Conservation (phyloP, 2,888 invertebrate species). For the Koerneria pararmatus region DNA sequence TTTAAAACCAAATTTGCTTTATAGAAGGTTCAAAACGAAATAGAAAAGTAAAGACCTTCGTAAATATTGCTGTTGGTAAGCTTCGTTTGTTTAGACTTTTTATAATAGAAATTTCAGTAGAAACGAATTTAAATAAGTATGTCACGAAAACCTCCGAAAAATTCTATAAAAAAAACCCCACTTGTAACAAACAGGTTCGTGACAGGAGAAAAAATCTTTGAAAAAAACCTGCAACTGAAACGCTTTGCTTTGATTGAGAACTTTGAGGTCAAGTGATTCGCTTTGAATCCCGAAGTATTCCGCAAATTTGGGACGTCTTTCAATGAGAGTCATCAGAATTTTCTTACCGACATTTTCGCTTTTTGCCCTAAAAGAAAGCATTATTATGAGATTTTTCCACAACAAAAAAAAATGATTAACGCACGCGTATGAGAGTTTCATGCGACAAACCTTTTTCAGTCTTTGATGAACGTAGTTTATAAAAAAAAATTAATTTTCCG, state of each 20-base stretch:
- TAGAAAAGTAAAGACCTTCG: no score
- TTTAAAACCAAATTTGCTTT: no score
- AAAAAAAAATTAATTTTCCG: background rate
- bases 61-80: no score
- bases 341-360: slow-evolving; percentile 48
- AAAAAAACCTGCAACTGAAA: slow-evolving; percentile 44
- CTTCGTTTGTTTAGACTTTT: no score
- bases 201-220: no score
- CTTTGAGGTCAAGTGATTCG: slow-evolving; percentile 40
- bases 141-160: no score
- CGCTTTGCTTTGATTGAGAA: slow-evolving; percentile 44
- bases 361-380: slow-evolving; percentile 42
- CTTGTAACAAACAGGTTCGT: no score
- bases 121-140: no score
- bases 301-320: slow-evolving; percentile 51
- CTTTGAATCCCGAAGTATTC: slow-evolving; percentile 51
- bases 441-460: background rate
- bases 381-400: slow-evolving; percentile 18
- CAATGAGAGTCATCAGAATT: slow-evolving; percentile 46
- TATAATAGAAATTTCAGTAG: no score
- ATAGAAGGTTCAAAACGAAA: no score
- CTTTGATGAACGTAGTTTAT: background rate
- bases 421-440: no score
- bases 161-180: no score
- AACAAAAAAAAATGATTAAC: slow-evolving; percentile 1